Conservation (phyloP, 2,888 invertebrate species). For the Calameuta idolon region DNA sequence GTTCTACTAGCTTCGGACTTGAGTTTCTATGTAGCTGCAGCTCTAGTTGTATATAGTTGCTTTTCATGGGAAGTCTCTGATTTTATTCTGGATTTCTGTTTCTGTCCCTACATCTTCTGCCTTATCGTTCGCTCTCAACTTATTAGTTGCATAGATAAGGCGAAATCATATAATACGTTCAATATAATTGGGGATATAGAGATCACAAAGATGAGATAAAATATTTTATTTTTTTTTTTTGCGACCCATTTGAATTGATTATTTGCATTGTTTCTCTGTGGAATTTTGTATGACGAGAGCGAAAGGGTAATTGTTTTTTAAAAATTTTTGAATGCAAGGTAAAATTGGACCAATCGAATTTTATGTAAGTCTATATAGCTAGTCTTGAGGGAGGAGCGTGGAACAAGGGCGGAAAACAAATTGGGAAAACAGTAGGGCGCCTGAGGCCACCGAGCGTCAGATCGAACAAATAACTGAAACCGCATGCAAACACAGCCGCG, state of each 20-base stretch:
- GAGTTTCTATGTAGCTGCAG: background rate
- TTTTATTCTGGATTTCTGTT: background rate
- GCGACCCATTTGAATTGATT: background rate
- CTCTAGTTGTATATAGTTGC: background rate
- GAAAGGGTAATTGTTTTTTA: background rate
- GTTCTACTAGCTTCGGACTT: background rate
- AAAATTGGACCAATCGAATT: conserved; percentile 30
- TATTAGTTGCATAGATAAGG: background rate
- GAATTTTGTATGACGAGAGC: background rate
- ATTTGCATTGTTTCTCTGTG: background rate
- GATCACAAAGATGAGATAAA: background rate
- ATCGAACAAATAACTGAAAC: conserved; percentile 34
- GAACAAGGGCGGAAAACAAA: conserved; percentile 31
- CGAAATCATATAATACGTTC: background rate
- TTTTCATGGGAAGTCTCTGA: background rate
- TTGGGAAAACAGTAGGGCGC: conserved; percentile 35
- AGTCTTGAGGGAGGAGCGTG: conserved; percentile 9
- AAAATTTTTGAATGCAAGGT: conserved; percentile 22
- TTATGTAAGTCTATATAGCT: conserved; percentile 14
- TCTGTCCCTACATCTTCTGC: background rate
- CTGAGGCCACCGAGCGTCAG: conserved; percentile 27
- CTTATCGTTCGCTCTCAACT: background rate
- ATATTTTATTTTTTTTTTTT: background rate
- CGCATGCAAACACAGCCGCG: conserved; percentile 24
- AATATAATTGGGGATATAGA: background rate